Evolutionary conservation across 1,140 invertebrate genomes (phyloP), one percentile per base, ranked within the genome.

Genomic region (Heliothis subflexa): DNA sequence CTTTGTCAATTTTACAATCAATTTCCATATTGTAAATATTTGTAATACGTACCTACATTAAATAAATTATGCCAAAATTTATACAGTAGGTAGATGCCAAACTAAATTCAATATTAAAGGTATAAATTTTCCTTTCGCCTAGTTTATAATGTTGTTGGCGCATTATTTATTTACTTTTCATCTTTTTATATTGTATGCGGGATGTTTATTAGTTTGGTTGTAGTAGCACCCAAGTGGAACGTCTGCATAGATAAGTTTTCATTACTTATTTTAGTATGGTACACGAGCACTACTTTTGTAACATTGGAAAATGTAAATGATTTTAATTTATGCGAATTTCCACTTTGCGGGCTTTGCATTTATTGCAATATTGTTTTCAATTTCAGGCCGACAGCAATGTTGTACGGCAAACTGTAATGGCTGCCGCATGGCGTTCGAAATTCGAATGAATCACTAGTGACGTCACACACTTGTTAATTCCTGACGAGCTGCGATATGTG

Each of bases 401-500:
- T 52, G 49, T 12, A 33, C 14, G 13, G 3, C 47, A 33, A 75
- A 52, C 45, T 75, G 47, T 28, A 52, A 62, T 64, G 40, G 59
- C 59, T 25, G 55, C 73, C 49, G 33, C 33, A 40, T 40, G 33
- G 33, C 33, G 25, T 75, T 75, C 73, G 47, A 62, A 75, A 64
- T 62, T 75, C 57, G 50, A 79, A 79, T 79, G 57, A 79, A 79
- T 76, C 72, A 75, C 55, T 70, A 71, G 72, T 80, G 78, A 80
- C 21, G 78, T 76, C 62, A 61, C 73, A 7, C 54, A 57, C 45
- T 52, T 49, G 78, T 54, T 75, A 55, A 64, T 75, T 70, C 72
- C 64, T 70, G 73, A 80, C 73, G 47, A 18, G 64, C 47, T 14
- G 72, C 72, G 78, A 68, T 52, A 62, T 62, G 57, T 75, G 28